Base-by-base conservation (phyloP, 2,888 invertebrate genomes). In the Lycia hirtaria region DNA sequence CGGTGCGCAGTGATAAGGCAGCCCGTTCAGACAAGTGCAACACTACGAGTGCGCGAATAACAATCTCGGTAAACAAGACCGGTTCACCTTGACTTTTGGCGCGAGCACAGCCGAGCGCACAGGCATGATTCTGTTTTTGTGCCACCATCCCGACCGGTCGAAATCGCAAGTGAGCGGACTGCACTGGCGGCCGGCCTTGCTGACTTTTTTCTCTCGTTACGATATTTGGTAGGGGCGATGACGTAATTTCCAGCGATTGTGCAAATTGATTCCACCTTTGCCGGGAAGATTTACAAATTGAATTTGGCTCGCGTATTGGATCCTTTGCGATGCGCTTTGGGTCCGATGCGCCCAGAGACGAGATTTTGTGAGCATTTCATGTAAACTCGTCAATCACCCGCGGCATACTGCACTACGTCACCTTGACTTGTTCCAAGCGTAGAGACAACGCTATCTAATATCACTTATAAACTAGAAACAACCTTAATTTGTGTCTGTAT, bases 151-250 rank as follows among this genome's bases (percentile, higher is more conserved):
- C 72, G 66, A 72, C 73, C 69, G 71, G 73, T 76, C 78, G 87
- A 88, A 86, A 89, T 81, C 85, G 88, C 78, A 87, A 89, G 89
- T 89, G 88, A 89, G 85, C 85, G 87, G 88, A 75, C 81, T 83
- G 87, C 87, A 85, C 69, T 66, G 61, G 55, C 62, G 61, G 57
- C 61, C 81, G 83, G 78, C 88, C 88, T 87, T 87, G 85, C 56
- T 76, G 78, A 73, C 74, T 80, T 85, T 85, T 75, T 69, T 85
- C 82, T 81, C 80, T 77, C 76, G 68, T 80, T 73, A 81, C 81
- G 72, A 85, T 83, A 83, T 85, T 87, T 79, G 83, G 80, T 77
- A 69, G 71, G 19, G 35, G 67, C 72, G 72, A 76, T 88, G 87
- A 88, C 86, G 88, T 85, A 83, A 88, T 80, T 73, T 76, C 76